A percentile compares a stretch with the other conserved stretches of the same genome.
Conservation (phyloP, 2,888 invertebrate species). For the Coelinius sp. region DNA sequence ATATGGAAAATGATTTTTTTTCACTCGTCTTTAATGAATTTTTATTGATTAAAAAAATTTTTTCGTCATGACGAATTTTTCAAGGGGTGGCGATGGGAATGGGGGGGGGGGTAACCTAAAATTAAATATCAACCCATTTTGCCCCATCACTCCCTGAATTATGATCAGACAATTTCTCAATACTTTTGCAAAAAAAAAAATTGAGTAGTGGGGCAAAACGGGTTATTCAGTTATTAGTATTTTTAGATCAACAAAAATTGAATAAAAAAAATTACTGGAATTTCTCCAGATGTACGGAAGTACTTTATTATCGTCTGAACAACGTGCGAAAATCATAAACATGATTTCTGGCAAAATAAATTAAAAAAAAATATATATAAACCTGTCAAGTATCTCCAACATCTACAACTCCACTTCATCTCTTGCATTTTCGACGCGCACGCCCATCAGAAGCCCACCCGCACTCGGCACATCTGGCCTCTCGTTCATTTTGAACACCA, state of each 20-base stretch:
- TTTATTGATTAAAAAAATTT: conserved; percentile 3
- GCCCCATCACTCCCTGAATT: too few relatives aligned
- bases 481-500: conserved; percentile 14
- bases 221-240: too few relatives aligned
- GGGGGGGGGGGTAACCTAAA: too few relatives aligned
- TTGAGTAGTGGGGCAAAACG: too few relatives aligned
- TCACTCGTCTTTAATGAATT: not conserved
- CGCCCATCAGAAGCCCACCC: conserved; percentile 18
- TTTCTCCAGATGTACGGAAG: too few relatives aligned
- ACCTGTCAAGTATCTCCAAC: not conserved
- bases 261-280: too few relatives aligned
- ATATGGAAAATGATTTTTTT: not conserved
- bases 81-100: too few relatives aligned
- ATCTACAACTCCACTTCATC: conserved; percentile 16
- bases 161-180: too few relatives aligned
- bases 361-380: not conserved
- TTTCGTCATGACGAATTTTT: too few relatives aligned
- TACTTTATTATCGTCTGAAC: not conserved
- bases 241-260: too few relatives aligned
- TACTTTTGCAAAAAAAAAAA: not conserved
- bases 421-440: conserved; percentile 10
- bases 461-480: conserved; percentile 25
- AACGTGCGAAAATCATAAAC: conserved; percentile 1
- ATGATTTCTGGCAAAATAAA: not conserved
- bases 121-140: too few relatives aligned